Evolutionary conservation across 2,888 invertebrate genomes (phyloP), one percentile per base, ranked within the genome.

Genomic region (Caradrina clavipalpis): DNA sequence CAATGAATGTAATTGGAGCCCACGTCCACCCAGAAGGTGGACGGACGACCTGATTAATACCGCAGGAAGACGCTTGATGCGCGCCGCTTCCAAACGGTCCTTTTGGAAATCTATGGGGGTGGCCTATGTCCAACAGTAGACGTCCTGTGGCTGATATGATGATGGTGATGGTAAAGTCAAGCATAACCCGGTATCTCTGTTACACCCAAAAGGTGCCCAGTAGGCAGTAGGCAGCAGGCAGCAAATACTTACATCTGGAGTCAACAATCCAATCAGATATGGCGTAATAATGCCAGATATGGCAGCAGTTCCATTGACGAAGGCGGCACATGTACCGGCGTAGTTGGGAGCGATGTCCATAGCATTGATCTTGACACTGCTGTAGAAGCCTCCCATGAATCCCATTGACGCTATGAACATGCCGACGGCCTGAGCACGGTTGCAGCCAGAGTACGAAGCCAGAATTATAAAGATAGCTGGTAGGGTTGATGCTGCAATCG

Each of bases 301-400:
- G 1, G 97, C 97, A 1, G 97, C 97, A 35, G 97, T 90, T 0
- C 97, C 97, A 81, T 97, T 97, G 1, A 96, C 97, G 45, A 97
- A 94, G 0, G 97, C 97, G 86, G 97, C 97, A 51, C 97, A 93
- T 0, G 97, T 97, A 0, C 97, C 97, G 0, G 97, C 97, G 81
- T 96, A 97, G 86, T 97, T 97, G 0, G 97, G 97, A 0, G 97
- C 96, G 35, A 97, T 93, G 84, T 97, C 97, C 89, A 97, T 94
- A 5, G 97, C 96, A 88, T 97, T 97, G 65, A 97, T 97, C 89
- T 97, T 97, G 85, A 97, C 96, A 70, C 97, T 97, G 82, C 97
- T 97, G 86, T 97, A 97, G 89, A 97, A 97, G 1, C 97, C 96
- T 1, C 97, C 97, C 97, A 97, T 97, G 73, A 97, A 96, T 47